These are phyloP conservation scores for Parasteatoda lunata DNA, from an alignment of 2,888 invertebrate species.

Conservation along the genomic window DNA sequence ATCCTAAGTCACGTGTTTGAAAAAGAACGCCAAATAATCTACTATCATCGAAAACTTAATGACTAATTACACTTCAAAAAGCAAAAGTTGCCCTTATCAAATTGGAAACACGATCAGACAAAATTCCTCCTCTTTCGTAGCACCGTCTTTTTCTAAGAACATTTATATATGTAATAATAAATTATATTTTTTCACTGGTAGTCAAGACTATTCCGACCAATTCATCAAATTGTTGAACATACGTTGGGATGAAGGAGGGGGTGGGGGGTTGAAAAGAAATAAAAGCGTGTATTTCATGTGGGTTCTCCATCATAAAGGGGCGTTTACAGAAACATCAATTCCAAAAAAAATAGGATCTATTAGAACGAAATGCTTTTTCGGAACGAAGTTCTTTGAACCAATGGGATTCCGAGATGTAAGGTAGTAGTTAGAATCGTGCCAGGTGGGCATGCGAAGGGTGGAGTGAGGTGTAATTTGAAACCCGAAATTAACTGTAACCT, in stretches of 20 bases:
- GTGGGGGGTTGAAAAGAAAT: conserved; percentile 2
- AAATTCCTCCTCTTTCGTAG: conserved; percentile 18
- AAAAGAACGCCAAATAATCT: conserved; percentile 47
- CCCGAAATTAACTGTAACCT: conserved; percentile 55
- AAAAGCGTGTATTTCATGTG: conserved; percentile 56
- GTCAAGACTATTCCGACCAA: conserved; percentile 27
- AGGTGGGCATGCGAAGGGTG: conserved; percentile 45
- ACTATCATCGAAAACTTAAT: conserved; percentile 60
- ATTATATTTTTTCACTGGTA: conserved; percentile 7
- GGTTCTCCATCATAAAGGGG: conserved; percentile 61
- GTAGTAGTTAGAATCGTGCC: conserved; percentile 60
- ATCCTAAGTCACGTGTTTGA: conserved; percentile 51
- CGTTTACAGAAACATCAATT: conserved; percentile 62
- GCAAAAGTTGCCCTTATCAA: conserved; percentile 52
- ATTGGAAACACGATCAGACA: conserved; percentile 61
- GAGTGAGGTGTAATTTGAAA: conserved; percentile 56
- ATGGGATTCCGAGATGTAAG: conserved; percentile 27
- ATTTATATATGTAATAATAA: conserved; percentile 27
- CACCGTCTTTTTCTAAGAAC: conserved; percentile 2
- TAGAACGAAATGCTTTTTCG: conserved; percentile 45
- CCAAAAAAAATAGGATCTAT: conserved; percentile 44
- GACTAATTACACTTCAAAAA: conserved; percentile 64
- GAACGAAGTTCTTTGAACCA: conserved; percentile 40
- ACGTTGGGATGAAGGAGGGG: background rate
- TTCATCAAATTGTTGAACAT: conserved; percentile 36